These are phyloP conservation scores for Heliothis virescens DNA, from an alignment of 1,140 invertebrate species.

Conservation along the genomic window DNA sequence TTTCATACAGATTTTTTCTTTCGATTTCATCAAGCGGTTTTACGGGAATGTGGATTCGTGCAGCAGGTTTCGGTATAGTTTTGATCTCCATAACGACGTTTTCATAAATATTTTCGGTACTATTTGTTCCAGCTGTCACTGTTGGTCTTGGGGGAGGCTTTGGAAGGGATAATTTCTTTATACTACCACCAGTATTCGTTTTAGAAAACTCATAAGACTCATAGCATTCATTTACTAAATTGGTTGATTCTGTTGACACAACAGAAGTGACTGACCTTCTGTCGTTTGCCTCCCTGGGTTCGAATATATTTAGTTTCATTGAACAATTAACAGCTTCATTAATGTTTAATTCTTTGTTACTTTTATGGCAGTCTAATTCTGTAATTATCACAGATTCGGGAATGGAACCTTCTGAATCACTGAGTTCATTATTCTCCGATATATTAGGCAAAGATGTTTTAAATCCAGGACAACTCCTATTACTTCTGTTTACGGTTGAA, in stretches of 20 bases:
- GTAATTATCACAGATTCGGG: slow-evolving; percentile 60
- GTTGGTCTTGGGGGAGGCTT: slow-evolving; percentile 72
- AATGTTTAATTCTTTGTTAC: slow-evolving; percentile 43
- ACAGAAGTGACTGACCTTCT: slow-evolving; percentile 65
- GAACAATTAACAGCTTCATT: slow-evolving; percentile 69
- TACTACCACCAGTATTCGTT: slow-evolving; percentile 41
- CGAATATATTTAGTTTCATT: slow-evolving; percentile 71
- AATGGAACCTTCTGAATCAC: slow-evolving; percentile 72
- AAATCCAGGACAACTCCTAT: slow-evolving; percentile 82
- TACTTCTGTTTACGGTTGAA: slow-evolving; percentile 80
- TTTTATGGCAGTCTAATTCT: slow-evolving; percentile 61
- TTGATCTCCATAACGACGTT: slow-evolving; percentile 69
- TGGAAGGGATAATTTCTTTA: slow-evolving; percentile 58
- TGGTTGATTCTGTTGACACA: slow-evolving; percentile 67
- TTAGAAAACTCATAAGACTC: slow-evolving; percentile 76
- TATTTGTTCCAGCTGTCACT: slow-evolving; percentile 40
- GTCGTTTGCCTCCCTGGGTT: slow-evolving; percentile 67
- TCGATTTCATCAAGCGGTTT: slow-evolving; percentile 60
- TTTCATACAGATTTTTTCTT: slow-evolving; percentile 72
- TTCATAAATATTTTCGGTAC: slow-evolving; percentile 72
- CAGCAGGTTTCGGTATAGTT: slow-evolving; percentile 70
- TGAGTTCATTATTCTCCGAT: slow-evolving; percentile 80
- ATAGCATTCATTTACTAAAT: slow-evolving; percentile 80
- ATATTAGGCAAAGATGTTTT: slow-evolving; percentile 83
- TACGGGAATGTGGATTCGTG: slow-evolving; percentile 71